These are phyloP conservation scores for Zingel zingel DNA, from an alignment of 2,113 vertebrate genomes.

Conservation along the genomic window DNA sequence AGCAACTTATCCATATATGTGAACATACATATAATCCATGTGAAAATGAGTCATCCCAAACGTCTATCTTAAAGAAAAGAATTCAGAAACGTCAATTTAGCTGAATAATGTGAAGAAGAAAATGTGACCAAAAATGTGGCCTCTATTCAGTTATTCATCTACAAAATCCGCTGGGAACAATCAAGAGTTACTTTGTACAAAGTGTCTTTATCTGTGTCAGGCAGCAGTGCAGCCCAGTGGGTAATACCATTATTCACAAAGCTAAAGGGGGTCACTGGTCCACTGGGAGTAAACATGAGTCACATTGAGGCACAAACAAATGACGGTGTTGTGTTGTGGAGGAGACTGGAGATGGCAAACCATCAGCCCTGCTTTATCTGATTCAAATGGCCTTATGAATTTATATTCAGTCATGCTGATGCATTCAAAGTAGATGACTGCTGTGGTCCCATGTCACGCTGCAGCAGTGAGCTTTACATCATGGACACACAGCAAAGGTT, in stretches of 20 bases:
- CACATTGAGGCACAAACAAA: slow-evolving; percentile 47
- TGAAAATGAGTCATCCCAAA: neutral
- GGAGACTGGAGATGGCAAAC: slow-evolving; percentile 24
- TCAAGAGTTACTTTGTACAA: slow-evolving; percentile 1
- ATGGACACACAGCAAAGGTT: slow-evolving; percentile 37
- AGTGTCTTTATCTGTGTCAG: slow-evolving; percentile 36
- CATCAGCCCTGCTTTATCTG: slow-evolving; percentile 26
- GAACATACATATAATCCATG: neutral
- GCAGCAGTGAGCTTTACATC: slow-evolving; percentile 9
- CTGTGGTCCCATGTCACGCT: neutral
- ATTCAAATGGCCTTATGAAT: slow-evolving; percentile 26
- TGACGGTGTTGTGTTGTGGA: slow-evolving; percentile 46
- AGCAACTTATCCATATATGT: neutral
- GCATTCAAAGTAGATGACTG: slow-evolving; percentile 21
- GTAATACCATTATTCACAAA: slow-evolving; percentile 46
- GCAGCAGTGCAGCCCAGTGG: slow-evolving; percentile 33
- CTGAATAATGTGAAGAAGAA: neutral
- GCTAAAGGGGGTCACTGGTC: slow-evolving; percentile 54
- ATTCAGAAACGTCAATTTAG: fast-evolving
- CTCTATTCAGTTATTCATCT: neutral
- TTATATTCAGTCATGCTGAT: slow-evolving; percentile 14
- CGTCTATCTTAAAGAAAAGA: neutral
- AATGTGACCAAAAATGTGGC: neutral
- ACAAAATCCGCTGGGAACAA: slow-evolving; percentile 16
- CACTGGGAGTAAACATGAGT: slow-evolving; percentile 63